These are phyloP conservation scores for Salarias fasciatus DNA, from an alignment of 2,797 vertebrate genomes.

Conservation along the genomic window DNA sequence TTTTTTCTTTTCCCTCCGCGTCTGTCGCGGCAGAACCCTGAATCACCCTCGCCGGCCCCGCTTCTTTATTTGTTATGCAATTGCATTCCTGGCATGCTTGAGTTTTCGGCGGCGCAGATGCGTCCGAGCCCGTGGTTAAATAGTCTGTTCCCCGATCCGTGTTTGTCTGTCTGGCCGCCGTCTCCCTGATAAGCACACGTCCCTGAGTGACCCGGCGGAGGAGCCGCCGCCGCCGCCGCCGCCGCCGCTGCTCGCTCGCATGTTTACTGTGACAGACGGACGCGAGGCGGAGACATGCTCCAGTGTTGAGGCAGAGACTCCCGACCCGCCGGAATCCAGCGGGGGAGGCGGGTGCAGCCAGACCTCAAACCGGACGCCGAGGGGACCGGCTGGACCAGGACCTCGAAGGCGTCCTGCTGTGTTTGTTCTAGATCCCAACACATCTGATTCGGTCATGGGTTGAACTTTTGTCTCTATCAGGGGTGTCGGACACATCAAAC, in stretches of 20 bases:
- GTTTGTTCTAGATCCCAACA: too few species aligned
- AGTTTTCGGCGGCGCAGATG: slow-evolving; percentile 63
- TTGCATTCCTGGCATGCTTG: slow-evolving; percentile 57
- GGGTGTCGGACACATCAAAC: too few species aligned
- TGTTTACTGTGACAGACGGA: slow-evolving; percentile 35
- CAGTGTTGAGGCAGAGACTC: not conserved
- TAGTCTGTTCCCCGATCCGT: slow-evolving; percentile 49
- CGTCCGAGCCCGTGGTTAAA: slow-evolving; percentile 52
- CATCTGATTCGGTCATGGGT: too few species aligned
- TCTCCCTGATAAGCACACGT: slow-evolving; percentile 61
- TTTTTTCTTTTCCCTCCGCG: not conserved
- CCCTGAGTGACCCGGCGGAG: slow-evolving; percentile 55
- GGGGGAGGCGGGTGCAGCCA: too few species aligned
- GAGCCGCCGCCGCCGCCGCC: slow-evolving; percentile 27
- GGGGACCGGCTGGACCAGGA: too few species aligned
- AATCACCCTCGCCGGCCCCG: slow-evolving; percentile 38
- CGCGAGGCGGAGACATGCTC: slow-evolving; percentile 5
- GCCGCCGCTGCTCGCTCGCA: slow-evolving; percentile 26
- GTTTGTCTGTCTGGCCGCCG: slow-evolving; percentile 68
- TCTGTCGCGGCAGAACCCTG: slow-evolving; percentile 29
- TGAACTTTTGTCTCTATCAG: too few species aligned
- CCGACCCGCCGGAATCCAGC: too few species aligned
- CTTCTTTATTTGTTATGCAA: slow-evolving; percentile 58
- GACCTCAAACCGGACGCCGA: too few species aligned
- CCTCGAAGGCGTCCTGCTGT: too few species aligned